Conservation (phyloP, 2,888 invertebrate species). For the Microplitis deprimator region DNA sequence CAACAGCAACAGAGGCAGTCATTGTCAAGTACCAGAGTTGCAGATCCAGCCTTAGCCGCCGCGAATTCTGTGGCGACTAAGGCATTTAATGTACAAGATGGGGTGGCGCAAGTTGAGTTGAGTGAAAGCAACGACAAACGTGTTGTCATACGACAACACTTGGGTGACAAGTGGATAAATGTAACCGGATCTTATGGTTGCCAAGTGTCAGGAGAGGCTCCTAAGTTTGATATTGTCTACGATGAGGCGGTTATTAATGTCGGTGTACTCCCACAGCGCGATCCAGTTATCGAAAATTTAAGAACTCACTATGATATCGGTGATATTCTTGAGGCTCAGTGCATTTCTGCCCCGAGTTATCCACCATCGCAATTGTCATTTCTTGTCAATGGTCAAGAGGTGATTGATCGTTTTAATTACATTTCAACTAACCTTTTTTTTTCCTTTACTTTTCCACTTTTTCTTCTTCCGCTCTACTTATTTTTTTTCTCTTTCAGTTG, state of each 20-base stretch:
- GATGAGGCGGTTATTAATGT: constrained; percentile 65
- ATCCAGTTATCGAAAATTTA: constrained; percentile 63
- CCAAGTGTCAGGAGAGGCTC: constrained; percentile 65
- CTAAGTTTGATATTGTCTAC: constrained; percentile 62
- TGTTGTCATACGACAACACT: constrained; percentile 50
- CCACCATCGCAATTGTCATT: constrained; percentile 64
- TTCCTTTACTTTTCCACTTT: neutral
- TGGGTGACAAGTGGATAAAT: constrained; percentile 23
- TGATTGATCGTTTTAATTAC: constrained; percentile 43
- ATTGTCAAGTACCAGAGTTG: neutral
- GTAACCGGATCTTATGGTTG: constrained; percentile 64
- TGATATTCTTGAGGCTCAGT: constrained; percentile 62
- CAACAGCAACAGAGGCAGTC: neutral
- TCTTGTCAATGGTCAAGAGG: constrained; percentile 65
- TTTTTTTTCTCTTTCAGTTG: neutral
- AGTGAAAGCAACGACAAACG: constrained; percentile 60
- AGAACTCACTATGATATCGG: constrained; percentile 65
- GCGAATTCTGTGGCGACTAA: constrained; percentile 49
- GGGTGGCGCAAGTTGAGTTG: constrained; percentile 58
- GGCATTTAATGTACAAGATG: constrained; percentile 53
- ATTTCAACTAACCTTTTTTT: neutral
- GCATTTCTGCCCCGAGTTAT: constrained; percentile 66
- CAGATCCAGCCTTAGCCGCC: neutral
- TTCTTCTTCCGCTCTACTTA: neutral
- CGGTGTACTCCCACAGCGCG: constrained; percentile 61